Conservation (phyloP, 1,140 invertebrate species). For the Drosophila triauraria region DNA sequence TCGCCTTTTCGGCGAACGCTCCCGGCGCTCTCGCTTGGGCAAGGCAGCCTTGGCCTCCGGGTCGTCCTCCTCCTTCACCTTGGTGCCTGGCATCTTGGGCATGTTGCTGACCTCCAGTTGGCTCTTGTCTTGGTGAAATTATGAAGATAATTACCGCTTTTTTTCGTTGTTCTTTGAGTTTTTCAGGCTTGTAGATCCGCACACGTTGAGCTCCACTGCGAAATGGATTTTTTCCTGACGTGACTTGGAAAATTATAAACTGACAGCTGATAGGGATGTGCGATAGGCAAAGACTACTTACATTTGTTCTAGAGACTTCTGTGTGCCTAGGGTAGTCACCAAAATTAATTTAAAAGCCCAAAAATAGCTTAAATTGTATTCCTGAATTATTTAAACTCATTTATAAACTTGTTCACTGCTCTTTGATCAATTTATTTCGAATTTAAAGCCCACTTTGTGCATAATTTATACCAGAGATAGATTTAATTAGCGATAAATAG, state of each 20-base stretch:
- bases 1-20: neutral
- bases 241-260: neutral
- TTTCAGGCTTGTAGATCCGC: neutral
- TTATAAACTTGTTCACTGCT: neutral
- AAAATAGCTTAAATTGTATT: neutral
- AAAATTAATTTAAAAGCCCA: no score
- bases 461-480: constrained; percentile 2
- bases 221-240: neutral
- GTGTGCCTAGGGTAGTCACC: no score
- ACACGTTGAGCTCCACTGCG: neutral
- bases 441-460: neutral
- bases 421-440: neutral
- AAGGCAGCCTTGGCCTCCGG: no score
- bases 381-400: neutral
- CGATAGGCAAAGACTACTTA: neutral
- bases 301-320: neutral
- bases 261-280: neutral
- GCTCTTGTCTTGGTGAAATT: no score
- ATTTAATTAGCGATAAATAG: constrained; percentile 15
- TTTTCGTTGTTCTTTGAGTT: neutral
- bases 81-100: neutral
- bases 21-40: neutral
- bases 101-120: neutral
- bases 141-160: no score
- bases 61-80: neutral